A percentile compares a stretch with the other conserved stretches of the same genome.
phyloP scores from a whole-genome alignment of 2,113 vertebrate species.

The Eclectus roratus region DNA sequence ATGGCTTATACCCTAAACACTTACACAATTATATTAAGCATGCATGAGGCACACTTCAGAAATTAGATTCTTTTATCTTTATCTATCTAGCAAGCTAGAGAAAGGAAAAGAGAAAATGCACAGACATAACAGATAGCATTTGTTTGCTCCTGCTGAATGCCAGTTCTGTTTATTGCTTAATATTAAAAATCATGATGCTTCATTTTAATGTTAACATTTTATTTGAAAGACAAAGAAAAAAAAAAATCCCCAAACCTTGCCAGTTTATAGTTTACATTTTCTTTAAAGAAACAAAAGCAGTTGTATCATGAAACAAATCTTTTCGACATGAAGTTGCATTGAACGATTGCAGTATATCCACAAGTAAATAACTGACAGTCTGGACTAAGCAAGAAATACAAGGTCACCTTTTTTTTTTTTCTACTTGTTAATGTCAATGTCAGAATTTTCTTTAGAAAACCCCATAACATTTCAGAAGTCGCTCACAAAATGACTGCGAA shows the following conservation, averaged over 20 bases:
- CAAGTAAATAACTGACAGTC: slow-evolving; percentile 55
- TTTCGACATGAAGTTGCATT: slow-evolving; percentile 37
- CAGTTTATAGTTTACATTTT: slow-evolving; percentile 55
- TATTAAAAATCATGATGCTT: slow-evolving; percentile 30
- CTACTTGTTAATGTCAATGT: slow-evolving; percentile 38
- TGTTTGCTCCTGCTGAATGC: slow-evolving; percentile 52
- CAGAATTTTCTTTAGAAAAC: slow-evolving; percentile 28
- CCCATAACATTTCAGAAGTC: slow-evolving; percentile 53
- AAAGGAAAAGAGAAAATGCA: slow-evolving; percentile 13
- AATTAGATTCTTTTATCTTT: slow-evolving; percentile 45
- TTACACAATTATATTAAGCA: neutral
- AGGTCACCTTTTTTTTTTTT: slow-evolving; percentile 8
- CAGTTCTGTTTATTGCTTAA: slow-evolving; percentile 42
- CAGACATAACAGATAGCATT: slow-evolving; percentile 61
- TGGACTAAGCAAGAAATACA: slow-evolving; percentile 32
- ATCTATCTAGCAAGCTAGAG: neutral
- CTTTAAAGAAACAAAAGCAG: slow-evolving; percentile 45
- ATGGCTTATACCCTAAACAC: slow-evolving; percentile 12
- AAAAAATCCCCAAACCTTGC: slow-evolving; percentile 18
- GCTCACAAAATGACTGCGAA: slow-evolving; percentile 50
- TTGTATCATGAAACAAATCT: slow-evolving; percentile 31
- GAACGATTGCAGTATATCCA: slow-evolving; percentile 37
- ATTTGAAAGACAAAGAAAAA: slow-evolving; percentile 73
- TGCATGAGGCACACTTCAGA: neutral
- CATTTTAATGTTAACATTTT: slow-evolving; percentile 71